phyloP scores from a whole-genome alignment of 2,113 vertebrate genomes.

The Microtus oregoni region DNA sequence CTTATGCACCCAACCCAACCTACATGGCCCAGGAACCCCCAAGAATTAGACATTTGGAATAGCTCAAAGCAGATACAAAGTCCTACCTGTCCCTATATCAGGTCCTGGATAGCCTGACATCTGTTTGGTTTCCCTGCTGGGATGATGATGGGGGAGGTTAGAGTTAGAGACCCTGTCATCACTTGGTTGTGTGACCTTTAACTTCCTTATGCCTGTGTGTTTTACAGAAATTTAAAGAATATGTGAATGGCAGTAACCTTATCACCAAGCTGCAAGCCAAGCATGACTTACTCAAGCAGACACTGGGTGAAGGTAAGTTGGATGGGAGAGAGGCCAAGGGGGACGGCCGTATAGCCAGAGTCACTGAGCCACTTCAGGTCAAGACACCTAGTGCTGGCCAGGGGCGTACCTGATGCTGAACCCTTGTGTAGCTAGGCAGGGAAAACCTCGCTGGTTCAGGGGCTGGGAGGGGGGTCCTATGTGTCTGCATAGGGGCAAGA shows the following conservation, averaged over 20 bases:
- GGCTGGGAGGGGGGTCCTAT: no score
- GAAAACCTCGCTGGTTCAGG: not conserved
- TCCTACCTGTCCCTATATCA: fast-evolving
- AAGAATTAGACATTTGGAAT: constrained; percentile 19
- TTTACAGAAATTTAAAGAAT: constrained; percentile 98
- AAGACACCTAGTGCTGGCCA: not conserved
- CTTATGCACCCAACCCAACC: not conserved
- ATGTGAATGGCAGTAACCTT: constrained; percentile 98
- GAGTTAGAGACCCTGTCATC: not conserved
- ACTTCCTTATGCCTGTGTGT: constrained; percentile 46
- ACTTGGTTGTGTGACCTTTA: not conserved
- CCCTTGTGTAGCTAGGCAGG: no score
- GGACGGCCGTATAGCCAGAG: not conserved
- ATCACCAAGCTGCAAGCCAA: constrained; percentile 99
- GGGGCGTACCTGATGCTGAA: not conserved
- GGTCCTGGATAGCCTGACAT: not conserved
- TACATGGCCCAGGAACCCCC: constrained; percentile 16
- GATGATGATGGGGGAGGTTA: not conserved
- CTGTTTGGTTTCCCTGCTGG: fast-evolving
- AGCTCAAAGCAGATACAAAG: not conserved
- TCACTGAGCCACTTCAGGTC: not conserved
- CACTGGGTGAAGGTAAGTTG: constrained; percentile 96
- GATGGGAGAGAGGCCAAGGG: not conserved
- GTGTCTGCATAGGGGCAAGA: not conserved
- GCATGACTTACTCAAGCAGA: constrained; percentile 98